Evolutionary conservation across 64 coral and sea anemone species (phyloP).

Genomic region (Porites lutea): DNA sequence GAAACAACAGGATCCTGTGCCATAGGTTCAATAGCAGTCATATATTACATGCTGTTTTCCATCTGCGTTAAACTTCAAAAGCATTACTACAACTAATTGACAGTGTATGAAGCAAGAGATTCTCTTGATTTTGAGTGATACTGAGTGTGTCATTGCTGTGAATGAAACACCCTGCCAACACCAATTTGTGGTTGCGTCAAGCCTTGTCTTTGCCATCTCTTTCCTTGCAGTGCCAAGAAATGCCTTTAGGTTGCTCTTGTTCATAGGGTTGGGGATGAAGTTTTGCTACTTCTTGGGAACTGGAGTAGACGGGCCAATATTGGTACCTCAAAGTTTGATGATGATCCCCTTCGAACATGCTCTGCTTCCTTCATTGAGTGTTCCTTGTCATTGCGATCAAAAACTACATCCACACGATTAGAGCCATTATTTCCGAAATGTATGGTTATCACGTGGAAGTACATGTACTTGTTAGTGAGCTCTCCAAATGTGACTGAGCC

Average conservation of each 20-base stretch:
- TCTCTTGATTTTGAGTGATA: neutral
- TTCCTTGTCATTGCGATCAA: conserved; percentile 41
- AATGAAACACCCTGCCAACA: conserved; percentile 36
- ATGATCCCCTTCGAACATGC: neutral
- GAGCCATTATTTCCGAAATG: conserved; percentile 9
- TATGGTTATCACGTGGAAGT: neutral
- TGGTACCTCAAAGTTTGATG: neutral
- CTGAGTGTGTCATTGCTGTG: neutral
- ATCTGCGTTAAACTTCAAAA: no score
- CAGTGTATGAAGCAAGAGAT: neutral
- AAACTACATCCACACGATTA: conserved; percentile 42
- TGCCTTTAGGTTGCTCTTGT: conserved; percentile 47
- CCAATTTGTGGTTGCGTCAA: conserved; percentile 17
- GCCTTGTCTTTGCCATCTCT: conserved; percentile 19
- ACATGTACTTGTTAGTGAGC: neutral
- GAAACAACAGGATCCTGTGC: no score
- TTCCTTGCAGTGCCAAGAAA: conserved; percentile 15
- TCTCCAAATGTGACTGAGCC: conserved; percentile 31
- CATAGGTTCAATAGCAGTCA: no score
- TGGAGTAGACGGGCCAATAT: conserved; percentile 38
- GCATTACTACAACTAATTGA: neutral
- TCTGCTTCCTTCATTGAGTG: conserved; percentile 26
- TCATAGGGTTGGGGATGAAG: conserved; percentile 40
- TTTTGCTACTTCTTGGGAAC: conserved; percentile 55
- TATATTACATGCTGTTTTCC: no score